Percentiles rank a stretch among this genome's conserved stretches.
These are phyloP conservation scores for Magallana ariakensis DNA, from an alignment of 1,140 invertebrate species.

Conservation along the genomic window DNA sequence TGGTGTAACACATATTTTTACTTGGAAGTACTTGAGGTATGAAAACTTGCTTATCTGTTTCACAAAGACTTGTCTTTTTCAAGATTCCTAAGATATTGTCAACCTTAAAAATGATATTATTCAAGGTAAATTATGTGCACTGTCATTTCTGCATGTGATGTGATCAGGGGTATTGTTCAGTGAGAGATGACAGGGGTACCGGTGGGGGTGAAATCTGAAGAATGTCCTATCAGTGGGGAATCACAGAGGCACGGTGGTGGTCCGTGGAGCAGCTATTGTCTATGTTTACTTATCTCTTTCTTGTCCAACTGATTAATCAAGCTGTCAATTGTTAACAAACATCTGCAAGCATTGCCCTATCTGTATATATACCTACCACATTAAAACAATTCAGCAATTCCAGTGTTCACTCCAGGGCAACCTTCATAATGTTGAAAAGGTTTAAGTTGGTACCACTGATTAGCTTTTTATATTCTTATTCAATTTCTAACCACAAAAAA, in stretches of 20 bases:
- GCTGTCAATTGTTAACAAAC: not conserved
- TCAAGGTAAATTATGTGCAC: not conserved
- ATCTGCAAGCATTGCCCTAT: not conserved
- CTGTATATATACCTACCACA: not conserved
- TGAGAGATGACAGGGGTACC: too few species aligned
- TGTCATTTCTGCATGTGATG: not conserved
- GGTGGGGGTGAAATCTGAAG: not conserved
- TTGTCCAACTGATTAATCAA: not conserved
- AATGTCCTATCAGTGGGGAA: not conserved
- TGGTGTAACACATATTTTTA: too few species aligned
- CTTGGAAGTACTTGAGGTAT: too few species aligned
- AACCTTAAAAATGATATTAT: not conserved
- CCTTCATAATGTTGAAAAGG: not conserved
- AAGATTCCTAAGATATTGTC: conserved; percentile 9
- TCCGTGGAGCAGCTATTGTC: not conserved
- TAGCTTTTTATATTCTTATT: conserved; percentile 16
- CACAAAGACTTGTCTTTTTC: not conserved
- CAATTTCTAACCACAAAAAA: conserved; percentile 34
- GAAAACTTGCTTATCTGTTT: too few species aligned
- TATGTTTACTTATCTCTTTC: conserved; percentile 11
- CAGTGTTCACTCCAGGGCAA: not conserved
- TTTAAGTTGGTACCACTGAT: not conserved
- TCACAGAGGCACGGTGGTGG: not conserved
- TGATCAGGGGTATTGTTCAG: not conserved
- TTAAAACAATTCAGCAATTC: not conserved